Base-by-base conservation (phyloP, 1,140 invertebrate species). In the Dinothrombium tinctorium region DNA sequence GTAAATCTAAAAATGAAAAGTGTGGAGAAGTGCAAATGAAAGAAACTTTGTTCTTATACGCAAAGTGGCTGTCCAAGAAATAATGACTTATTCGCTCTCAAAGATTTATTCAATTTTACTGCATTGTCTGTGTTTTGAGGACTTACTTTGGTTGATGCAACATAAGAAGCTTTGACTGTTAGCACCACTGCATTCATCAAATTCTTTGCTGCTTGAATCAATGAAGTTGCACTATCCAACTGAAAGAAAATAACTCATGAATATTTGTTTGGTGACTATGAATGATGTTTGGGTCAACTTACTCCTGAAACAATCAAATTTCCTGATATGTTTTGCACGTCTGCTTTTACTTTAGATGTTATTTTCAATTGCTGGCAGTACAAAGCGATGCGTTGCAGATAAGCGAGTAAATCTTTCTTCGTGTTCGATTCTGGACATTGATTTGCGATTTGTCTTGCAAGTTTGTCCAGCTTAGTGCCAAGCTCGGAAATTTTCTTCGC, bases 331-430 rank as follows among this genome's bases (percentile, higher is more conserved):
- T 95, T 95, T 60, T 95, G 87, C 3, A 98, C 89, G 61, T 99
- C 92, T 12, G 94, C 92, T 63, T 99, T 99, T 6, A 99, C 92
- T 63, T 96, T 95, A 50, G 84, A 92, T 37, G 90, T 98, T 46
- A 99, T 98, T 57, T 96, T 95, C 53, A 99, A 74, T 60, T 99
- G 94, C 62, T 96, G 90, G 59, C 90, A 96, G 61, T 95, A 96
- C 0, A 98, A 62, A 12, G 82, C 83, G 53, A 99, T 98, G 26
- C 86, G 69, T 59, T 96, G 81, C 17, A 98, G 65, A 60, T 98
- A 98, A 2, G 89, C 86, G 21, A 90, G 58, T 35, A 99, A 64
- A 65, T 98, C 92, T 52, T 94, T 87, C 61, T 96, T 95, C 0
- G 90, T 96, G 0, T 77, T 80, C 36, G 87, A 95, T 55, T 98